Evolutionary conservation across 2,888 invertebrate species (phyloP), one percentile per base, ranked within the genome.

Genomic region (Drosophila differens): DNA sequence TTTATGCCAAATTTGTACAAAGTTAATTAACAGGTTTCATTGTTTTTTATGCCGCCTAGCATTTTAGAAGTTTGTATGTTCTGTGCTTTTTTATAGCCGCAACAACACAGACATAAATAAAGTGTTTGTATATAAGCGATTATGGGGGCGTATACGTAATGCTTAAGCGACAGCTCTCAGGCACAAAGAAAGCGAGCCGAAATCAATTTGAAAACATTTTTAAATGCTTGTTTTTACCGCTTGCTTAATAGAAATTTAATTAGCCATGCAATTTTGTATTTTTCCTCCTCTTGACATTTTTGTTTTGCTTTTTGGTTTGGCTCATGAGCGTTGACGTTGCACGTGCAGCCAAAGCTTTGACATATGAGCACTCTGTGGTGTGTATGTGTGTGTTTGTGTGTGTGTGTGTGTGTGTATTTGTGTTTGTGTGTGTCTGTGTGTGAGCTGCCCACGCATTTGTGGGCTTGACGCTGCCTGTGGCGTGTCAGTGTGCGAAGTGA

Each of bases 11-110:
- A 86, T 83, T 85, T 77, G 86, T 73, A 58, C 79, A 83, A 69
- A 83, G 70, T 77, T 90, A 85, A 90, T 86, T 86, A 86, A 86
- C 86, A 76, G 81, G 90, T 90, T 86, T 83, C 74, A 86, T 86
- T 89, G 81, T 89, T 75, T 65, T 28, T 37, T 55, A 54, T 59
- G 72, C 35, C 65, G 32, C 51, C 53, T 57, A 72, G 37, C 55
- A 53, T 62, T 70, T 76, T 59, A 69, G 63, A 51, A 47, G 41
- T 76, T 62, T 68, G 69, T 30, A 61, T 73, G 68, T 70, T 68
- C 58, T 70, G 55, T 60, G 28, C 35, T 52, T 47, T 65, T 78
- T 81, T 69, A 79, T 67, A 66, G 54, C 68, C 63, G 57, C 68
- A 80, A 68, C 65, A 69, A 76, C 44, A 64, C 37, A 52, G 10